Conservation (phyloP, 2,888 invertebrate genomes). For the Drosophila pseudotakahashii region DNA sequence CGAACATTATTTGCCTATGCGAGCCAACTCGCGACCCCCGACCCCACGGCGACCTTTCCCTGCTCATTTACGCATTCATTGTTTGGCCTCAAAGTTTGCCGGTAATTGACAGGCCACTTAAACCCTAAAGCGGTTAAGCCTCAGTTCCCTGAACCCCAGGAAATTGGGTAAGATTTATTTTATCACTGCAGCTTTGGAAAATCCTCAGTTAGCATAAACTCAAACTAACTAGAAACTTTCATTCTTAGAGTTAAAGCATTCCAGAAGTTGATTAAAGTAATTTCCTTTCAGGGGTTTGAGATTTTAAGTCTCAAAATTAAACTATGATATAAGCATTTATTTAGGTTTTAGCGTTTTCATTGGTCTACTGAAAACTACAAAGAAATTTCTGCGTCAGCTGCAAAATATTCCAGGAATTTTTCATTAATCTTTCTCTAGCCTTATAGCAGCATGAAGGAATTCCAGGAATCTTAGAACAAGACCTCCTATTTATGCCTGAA, state of each 20-base stretch:
- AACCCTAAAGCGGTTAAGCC: conserved; percentile 32
- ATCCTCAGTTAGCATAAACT: not conserved
- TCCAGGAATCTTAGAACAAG: not conserved
- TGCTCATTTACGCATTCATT: conserved; percentile 47
- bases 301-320: not conserved
- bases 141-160: conserved; percentile 10
- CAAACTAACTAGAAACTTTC: conserved; percentile 4
- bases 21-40: not conserved
- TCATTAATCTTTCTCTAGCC: not conserved
- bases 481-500: not conserved
- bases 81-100: conserved; percentile 43
- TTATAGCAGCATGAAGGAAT: not conserved
- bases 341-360: no score
- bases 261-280: not conserved
- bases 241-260: not conserved
- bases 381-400: not conserved
- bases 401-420: conserved; percentile 4
- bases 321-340: not conserved
- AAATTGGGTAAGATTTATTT: conserved; percentile 28
- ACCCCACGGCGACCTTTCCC: conserved; percentile 5
- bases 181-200: conserved; percentile 12
- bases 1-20: conserved; percentile 54
- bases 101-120: conserved; percentile 53
- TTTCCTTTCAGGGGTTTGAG: no score
- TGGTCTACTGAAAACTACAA: not conserved